phyloP scores from a whole-genome alignment of 2,888 invertebrate genomes.

The Hecatera dysodea region DNA sequence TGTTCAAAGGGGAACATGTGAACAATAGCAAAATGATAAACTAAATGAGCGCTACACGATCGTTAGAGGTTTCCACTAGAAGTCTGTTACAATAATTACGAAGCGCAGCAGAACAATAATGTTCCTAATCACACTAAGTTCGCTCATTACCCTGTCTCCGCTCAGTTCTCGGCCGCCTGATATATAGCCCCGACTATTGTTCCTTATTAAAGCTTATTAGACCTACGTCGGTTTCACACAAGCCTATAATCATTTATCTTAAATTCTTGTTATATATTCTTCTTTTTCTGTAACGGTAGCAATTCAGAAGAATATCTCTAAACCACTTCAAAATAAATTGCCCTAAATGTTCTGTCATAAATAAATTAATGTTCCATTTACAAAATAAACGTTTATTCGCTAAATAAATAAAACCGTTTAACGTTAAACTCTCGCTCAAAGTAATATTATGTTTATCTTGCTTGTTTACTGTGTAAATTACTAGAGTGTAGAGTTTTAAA shows the following conservation, averaged over 20 bases:
- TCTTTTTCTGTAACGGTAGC: background rate
- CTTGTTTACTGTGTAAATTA: constrained; percentile 53
- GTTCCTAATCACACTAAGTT: constrained; percentile 65
- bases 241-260: constrained; percentile 45
- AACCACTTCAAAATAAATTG: constrained; percentile 8
- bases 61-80: constrained; percentile 41
- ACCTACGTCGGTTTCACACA: constrained; percentile 27
- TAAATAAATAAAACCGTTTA: constrained; percentile 10
- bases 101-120: constrained; percentile 64
- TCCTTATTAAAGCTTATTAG: constrained; percentile 53
- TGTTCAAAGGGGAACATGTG: constrained; percentile 5
- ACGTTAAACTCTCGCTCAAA: constrained; percentile 22
- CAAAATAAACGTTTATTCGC: background rate
- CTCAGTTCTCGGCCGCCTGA: constrained; percentile 51
- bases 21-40: constrained; percentile 21
- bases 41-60: constrained; percentile 32
- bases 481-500: constrained; percentile 60
- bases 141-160: constrained; percentile 67
- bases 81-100: constrained; percentile 62
- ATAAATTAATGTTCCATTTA: background rate
- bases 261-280: constrained; percentile 16
- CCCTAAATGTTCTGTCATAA: background rate
- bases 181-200: constrained; percentile 54
- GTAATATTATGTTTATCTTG: constrained; percentile 46
- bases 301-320: background rate